phyloP scores from a whole-genome alignment of 37 sponge, comb jelly and placozoan species.

The Spongilla lacustris region DNA sequence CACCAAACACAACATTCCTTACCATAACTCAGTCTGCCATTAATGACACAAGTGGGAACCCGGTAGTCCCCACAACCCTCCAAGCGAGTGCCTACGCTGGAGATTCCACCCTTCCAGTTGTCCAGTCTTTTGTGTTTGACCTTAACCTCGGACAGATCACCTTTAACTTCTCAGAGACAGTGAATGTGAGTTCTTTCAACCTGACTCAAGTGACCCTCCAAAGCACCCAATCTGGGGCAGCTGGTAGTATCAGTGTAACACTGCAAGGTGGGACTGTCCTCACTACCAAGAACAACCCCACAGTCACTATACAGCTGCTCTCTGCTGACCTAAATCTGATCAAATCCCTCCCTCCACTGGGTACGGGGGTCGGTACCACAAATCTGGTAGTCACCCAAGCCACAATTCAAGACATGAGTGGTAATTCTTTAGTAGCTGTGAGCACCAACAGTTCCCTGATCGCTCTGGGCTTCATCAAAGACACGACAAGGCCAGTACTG shows the following conservation, averaged over 20 bases:
- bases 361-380: conserved; percentile 35
- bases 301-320: conserved; percentile 41
- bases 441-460: conserved; percentile 4
- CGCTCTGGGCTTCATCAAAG: conserved; percentile 49
- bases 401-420: conserved; percentile 73
- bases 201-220: conserved; percentile 69
- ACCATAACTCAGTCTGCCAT: conserved; percentile 40
- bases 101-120: conserved; percentile 61
- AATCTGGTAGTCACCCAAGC: conserved; percentile 51
- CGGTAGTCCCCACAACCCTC: conserved; percentile 31
- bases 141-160: conserved; percentile 59
- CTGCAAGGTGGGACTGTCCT: conserved; percentile 62
- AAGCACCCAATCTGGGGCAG: conserved; percentile 8
- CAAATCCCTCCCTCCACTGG: conserved; percentile 73
- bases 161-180: conserved; percentile 86
- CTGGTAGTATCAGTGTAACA: conserved; percentile 1
- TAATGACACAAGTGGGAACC: conserved; percentile 71
- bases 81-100: conserved; percentile 49
- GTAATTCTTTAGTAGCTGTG: conserved; percentile 57
- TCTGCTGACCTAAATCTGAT: conserved; percentile 71
- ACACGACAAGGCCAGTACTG: conserved; percentile 70
- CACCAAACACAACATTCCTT: conserved; percentile 63
- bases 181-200: conserved; percentile 62
- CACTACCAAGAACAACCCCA: conserved; percentile 43
- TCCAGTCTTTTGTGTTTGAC: conserved; percentile 63